Evolutionary conservation across 1,140 invertebrate species (phyloP).

Genomic region (Thaumetopoea pityocampa): DNA sequence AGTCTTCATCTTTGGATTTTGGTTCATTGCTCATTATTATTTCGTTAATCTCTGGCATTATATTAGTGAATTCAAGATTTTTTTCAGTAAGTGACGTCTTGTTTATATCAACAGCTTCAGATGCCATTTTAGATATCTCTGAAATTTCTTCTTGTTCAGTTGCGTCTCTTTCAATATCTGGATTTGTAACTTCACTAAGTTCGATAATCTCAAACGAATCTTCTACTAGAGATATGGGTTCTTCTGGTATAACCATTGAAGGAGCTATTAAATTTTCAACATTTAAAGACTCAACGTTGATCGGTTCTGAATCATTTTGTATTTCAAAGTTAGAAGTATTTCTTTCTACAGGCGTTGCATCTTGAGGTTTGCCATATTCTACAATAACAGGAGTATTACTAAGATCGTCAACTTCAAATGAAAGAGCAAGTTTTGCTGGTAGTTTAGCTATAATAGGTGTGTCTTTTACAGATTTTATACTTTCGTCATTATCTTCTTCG

Average conservation of each 20-base stretch:
- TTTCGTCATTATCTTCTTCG: too few relatives aligned
- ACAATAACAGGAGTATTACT: conserved; percentile 24
- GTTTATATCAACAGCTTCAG: neutral
- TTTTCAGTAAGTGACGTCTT: neutral
- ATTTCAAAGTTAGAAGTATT: neutral
- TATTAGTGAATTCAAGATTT: neutral
- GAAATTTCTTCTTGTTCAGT: conserved; percentile 1
- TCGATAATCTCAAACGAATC: conserved; percentile 24
- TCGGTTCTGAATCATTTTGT: neutral
- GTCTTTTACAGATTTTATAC: neutral
- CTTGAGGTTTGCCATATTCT: conserved; percentile 19
- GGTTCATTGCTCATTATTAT: too few relatives aligned
- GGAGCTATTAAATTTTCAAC: too few relatives aligned
- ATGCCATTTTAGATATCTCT: neutral
- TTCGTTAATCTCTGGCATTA: too few relatives aligned
- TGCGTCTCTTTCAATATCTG: neutral
- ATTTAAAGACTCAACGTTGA: neutral
- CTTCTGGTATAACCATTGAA: conserved; percentile 1
- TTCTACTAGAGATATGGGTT: conserved; percentile 1
- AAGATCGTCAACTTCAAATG: conserved; percentile 33
- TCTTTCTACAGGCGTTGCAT: conserved; percentile 17
- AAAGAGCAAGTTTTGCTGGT: conserved; percentile 15
- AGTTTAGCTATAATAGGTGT: neutral
- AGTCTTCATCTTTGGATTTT: too few relatives aligned
- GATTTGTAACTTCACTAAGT: conserved; percentile 4